phyloP scores from a whole-genome alignment of 2,888 invertebrate genomes.

The Celastrina argiolus region DNA sequence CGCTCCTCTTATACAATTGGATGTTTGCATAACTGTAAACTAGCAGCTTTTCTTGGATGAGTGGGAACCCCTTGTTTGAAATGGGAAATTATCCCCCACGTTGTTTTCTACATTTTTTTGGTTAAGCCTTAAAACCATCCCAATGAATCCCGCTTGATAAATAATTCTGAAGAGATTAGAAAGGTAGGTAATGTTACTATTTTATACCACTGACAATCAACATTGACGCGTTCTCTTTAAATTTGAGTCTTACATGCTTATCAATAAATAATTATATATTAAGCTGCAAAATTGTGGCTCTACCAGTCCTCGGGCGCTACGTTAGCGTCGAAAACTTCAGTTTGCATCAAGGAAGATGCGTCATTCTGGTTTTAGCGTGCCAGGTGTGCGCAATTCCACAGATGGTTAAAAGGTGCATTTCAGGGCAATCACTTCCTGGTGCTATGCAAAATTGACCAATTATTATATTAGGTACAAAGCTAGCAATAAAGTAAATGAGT shows the following conservation, averaged over 20 bases:
- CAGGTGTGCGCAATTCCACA: conserved; percentile 1
- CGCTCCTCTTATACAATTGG: neutral
- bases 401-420: neutral
- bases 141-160: too few relatives aligned
- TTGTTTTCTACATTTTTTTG: neutral
- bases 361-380: neutral
- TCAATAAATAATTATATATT: too few relatives aligned
- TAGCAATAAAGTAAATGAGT: conserved; percentile 4
- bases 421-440: neutral
- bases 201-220: too few relatives aligned
- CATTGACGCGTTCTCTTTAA: too few relatives aligned
- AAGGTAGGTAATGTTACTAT: too few relatives aligned
- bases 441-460: neutral
- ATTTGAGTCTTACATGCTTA: too few relatives aligned
- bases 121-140: too few relatives aligned
- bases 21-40: neutral
- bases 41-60: neutral
- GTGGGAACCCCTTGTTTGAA: neutral
- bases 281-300: too few relatives aligned
- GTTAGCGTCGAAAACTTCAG: neutral
- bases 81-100: neutral
- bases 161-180: too few relatives aligned
- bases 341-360: neutral
- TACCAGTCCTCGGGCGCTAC: neutral
- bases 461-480: neutral